Evolutionary conservation across 2,797 vertebrate species (phyloP), one percentile per base, ranked within the genome.

Genomic region (Lepus oiostolus): DNA sequence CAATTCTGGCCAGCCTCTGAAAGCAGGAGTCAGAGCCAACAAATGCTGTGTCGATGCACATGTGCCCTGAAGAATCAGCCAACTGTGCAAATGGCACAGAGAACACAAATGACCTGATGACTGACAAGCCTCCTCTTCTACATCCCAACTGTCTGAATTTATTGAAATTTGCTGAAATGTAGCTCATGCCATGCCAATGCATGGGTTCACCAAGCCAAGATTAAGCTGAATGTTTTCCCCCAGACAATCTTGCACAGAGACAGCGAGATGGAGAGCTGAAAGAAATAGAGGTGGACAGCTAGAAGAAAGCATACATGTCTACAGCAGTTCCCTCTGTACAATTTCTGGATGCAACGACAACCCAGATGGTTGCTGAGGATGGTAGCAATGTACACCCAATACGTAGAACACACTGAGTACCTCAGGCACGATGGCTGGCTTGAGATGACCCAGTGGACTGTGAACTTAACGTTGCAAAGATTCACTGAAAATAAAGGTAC

Each of bases 31-130:
- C 52, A 54, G 58, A 67, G 93, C 95, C 91, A 95, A 83, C 8
- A 84, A 86, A 90, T 1, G 4, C 70, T 42, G 35, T 19, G 54
- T 96, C 83, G 67, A 12, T 12, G 65, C 86, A 77, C 87, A 89
- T 65, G 83, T 87, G 88, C 84, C 88, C 94, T 26, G n/a, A 89
- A 94, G 92, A 96, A 90, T 83, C 67, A 67, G 91, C 76, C 95
- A 81, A 90, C 85, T 94, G 88, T 96, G 87, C 92, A 82, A 75
- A 87, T 0, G 70, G 85, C 85, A 70, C 32, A 81, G 82, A 91
- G 77, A 65, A 76, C 74, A 38, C 79, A 85, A 74, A 92, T 16
- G 88, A 88, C 65, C 76, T 19, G 26, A 75, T 75, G 85, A 93
- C 65, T 76, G 93, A 81, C 74, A 95, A 79, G 26, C 60, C 21